Percentiles rank a stretch among this genome's conserved stretches.
phyloP scores from a whole-genome alignment of 2,888 invertebrate genomes.

The Cheilosia soror region DNA sequence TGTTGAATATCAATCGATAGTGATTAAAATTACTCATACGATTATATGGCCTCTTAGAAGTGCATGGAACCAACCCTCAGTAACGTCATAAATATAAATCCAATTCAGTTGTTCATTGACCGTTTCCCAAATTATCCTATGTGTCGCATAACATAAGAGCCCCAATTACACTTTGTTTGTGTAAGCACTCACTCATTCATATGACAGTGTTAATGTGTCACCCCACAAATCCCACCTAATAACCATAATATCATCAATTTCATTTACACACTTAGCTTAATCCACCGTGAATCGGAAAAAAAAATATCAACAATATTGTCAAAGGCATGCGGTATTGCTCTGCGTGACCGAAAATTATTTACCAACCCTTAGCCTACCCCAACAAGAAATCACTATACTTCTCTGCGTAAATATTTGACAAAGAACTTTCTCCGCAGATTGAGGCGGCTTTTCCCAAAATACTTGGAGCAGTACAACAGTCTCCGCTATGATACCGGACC shows the following conservation, averaged over 20 bases:
- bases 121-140: too few relatives aligned
- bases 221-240: constrained; percentile 51
- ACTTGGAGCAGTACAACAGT: constrained; percentile 26
- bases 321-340: constrained; percentile 34
- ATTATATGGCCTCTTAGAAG: too few relatives aligned
- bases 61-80: too few relatives aligned
- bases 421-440: constrained; percentile 43
- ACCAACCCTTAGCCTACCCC: not conserved
- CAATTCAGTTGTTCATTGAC: too few relatives aligned
- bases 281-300: constrained; percentile 45
- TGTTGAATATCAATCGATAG: too few relatives aligned
- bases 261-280: constrained; percentile 61
- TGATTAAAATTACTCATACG: too few relatives aligned
- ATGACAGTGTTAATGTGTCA: constrained; percentile 46
- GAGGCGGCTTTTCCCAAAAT: not conserved
- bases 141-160: too few relatives aligned
- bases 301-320: constrained; percentile 68
- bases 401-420: constrained; percentile 65
- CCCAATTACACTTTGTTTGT: not conserved
- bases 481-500: constrained; percentile 20
- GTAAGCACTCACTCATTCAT: constrained; percentile 35
- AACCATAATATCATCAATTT: constrained; percentile 57
- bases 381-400: constrained; percentile 43
- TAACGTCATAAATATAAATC: too few relatives aligned
- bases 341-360: constrained; percentile 38